A percentile compares a stretch with the other conserved stretches of the same genome.
phyloP scores from a whole-genome alignment of 2,888 invertebrate genomes.

The Oligia strigilis region DNA sequence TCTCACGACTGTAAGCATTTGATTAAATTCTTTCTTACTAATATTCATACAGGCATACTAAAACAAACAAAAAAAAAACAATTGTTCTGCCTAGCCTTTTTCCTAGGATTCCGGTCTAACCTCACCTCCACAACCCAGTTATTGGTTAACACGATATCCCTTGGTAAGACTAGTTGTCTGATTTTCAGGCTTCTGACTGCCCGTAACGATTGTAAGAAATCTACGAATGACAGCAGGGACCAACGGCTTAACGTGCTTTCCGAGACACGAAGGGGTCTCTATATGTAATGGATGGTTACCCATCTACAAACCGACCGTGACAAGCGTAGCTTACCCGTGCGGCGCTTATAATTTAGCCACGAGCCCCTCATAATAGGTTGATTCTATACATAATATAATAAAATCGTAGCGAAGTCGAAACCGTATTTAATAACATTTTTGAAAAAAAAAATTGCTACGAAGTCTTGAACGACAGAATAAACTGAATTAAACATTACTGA shows the following conservation, averaged over 20 bases:
- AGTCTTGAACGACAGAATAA: not conserved
- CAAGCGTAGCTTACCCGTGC: not conserved
- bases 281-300: not conserved
- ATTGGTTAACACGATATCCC: not conserved
- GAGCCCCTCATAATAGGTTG: not conserved
- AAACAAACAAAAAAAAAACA: not conserved
- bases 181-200: not conserved
- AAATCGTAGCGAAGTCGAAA: not conserved
- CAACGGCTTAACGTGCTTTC: not conserved
- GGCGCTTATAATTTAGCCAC: not conserved
- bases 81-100: too few species aligned
- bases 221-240: not conserved
- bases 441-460: not conserved
- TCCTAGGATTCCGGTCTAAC: not conserved
- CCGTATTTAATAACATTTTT: too few species aligned
- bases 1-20: not conserved
- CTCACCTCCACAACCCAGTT: not conserved
- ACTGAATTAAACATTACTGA: conserved; percentile 42
- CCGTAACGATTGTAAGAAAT: not conserved
- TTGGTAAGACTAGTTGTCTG: not conserved
- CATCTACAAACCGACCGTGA: not conserved
- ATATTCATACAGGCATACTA: not conserved
- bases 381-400: not conserved
- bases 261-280: too few species aligned
- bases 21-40: too few species aligned